Base-by-base conservation (phyloP, 1,140 invertebrate genomes). In the Achatina immaculata region DNA sequence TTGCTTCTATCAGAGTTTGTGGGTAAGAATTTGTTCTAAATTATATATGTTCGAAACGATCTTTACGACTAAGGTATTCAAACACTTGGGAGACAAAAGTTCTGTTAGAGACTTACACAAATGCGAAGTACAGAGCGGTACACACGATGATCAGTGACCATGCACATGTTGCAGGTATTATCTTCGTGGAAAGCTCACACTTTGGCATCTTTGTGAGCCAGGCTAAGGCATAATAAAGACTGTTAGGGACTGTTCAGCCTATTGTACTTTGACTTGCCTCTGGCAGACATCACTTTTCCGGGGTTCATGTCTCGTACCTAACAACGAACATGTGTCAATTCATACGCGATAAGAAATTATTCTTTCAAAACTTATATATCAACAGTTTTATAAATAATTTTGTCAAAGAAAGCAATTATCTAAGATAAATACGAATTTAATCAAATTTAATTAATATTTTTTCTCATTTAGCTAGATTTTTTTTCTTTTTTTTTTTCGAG, bases 71-170 rank as follows among this genome's bases (percentile, higher is more conserved):
- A n/a, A n/a, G n/a, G n/a, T n/a, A n/a, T n/a, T n/a, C n/a, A n/a
- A n/a, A n/a, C n/a, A n/a, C n/a, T n/a, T n/a, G n/a, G n/a, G n/a
- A n/a, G n/a, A n/a, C n/a, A n/a, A n/a, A n/a, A n/a, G n/a, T n/a
- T n/a, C n/a, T n/a, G n/a, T n/a, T n/a, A 28, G n/a, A 34, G 82
- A 97, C 96, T 97, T 94, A 98, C 97, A 97, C 96, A 93, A 96
- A 98, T 92, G 95, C 96, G 93, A 98, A 99, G 94, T 99, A 99
- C 85, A 97, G 93, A 88, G 94, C 94, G 85, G 97, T 98, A 84
- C 96, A 96, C 88, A 94, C 94, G 87, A 99, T 93, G 85, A 99
- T 93, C 88, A 99, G 93, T 83, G 95, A 94, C 98, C 98, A 99
- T 89, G 98, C 97, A 93, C 98, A 96, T 89, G 96, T 95, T 89